Base-by-base conservation (phyloP, 2,113 vertebrate genomes). In the Pangasianodon gigas region DNA sequence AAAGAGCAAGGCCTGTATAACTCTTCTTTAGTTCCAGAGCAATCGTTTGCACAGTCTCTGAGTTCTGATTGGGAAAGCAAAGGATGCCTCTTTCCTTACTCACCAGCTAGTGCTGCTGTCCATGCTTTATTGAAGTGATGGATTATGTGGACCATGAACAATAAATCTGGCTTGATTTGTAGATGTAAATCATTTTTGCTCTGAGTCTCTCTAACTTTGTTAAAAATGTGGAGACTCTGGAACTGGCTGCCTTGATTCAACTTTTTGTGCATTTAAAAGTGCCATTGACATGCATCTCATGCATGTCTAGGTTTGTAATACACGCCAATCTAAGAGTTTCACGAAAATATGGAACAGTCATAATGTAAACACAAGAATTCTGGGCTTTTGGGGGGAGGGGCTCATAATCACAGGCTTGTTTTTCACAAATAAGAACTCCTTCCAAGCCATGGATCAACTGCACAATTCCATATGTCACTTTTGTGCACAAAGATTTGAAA, bases 11-110 rank as follows among this genome's bases (percentile, higher is more conserved):
- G 84, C 83, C 85, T 90, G 79, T 77, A 24, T 90, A 92, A 89
- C 87, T 92, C 84, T 81, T 90, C 89, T 87, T 71, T 19, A 85
- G 71, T 80, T 90, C 60, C 89, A 83, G 82, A 90, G 89, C 44
- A 91, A 90, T 91, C 67, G 21, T 92, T 91, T 92, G 87, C 86
- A 86, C 83, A 92, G 90, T 65, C 92, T 89, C 65, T n/a, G 67
- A 83, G 88, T 89, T 90, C 89, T 87, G 84, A 90, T 84, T 84
- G 84, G 85, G 87, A 91, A 87, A 91, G 88, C 84, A 87, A 90
- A 90, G 75, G 87, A 90, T 88, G 77, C 71, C 74, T 86, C 65
- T 88, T 48, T 69, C 77, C n/a, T 67, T 60, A 51, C 80, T 89
- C n/a, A 48, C 75, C 86, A 88, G 74, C 21, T 29, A 82, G 52